Evolutionary conservation across 2,797 vertebrate species (phyloP).

Genomic region (Loriculus beryllinus): DNA sequence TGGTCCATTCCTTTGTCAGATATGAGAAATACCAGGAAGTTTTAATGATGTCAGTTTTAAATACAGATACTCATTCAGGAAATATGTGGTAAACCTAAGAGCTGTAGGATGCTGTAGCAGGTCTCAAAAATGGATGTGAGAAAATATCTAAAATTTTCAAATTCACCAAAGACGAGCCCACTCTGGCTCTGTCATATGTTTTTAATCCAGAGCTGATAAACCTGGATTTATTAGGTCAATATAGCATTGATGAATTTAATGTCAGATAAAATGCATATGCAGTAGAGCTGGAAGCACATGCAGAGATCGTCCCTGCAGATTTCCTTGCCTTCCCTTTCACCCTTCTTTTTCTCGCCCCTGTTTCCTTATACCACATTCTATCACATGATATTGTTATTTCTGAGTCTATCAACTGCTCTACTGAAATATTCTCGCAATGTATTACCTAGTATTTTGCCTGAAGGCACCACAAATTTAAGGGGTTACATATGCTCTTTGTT

Average conservation of each 20-base stretch:
- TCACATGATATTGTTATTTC: neutral
- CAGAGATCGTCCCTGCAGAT: neutral
- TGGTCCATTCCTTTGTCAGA: neutral
- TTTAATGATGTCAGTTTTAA: neutral
- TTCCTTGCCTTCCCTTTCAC: neutral
- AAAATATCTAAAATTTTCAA: neutral
- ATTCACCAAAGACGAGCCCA: neutral
- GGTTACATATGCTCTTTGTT: neutral
- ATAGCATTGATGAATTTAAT: neutral
- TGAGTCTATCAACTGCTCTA: neutral
- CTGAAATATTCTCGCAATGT: neutral
- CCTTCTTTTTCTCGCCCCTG: fast-evolving
- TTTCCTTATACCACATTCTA: neutral
- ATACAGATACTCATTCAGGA: neutral
- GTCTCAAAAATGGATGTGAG: neutral
- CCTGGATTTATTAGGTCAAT: neutral
- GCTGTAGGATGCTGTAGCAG: neutral
- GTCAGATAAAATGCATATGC: neutral
- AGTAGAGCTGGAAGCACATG: neutral
- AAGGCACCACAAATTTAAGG: neutral
- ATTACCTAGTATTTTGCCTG: neutral
- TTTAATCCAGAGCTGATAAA: neutral
- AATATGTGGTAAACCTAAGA: neutral
- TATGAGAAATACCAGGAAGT: neutral
- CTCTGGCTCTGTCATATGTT: neutral